These are phyloP conservation scores for Corydoras sp. DNA, from an alignment of 2,113 vertebrate genomes.

Conservation along the genomic window DNA sequence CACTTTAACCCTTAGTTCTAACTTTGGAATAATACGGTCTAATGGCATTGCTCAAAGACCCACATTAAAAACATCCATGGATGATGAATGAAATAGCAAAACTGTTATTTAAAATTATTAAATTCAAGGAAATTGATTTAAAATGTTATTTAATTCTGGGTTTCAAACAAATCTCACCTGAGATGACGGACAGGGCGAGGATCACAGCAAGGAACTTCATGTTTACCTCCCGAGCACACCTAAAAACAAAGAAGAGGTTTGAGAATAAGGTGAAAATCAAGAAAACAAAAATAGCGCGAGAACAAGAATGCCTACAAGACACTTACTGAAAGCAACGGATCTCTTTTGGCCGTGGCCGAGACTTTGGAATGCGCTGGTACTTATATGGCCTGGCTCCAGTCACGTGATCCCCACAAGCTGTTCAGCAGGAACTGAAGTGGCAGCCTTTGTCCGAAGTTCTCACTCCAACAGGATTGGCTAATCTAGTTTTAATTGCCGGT, in stretches of 20 bases:
- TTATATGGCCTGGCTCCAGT: constrained; percentile 47
- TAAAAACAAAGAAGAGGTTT: constrained; percentile 37
- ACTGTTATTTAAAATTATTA: too few relatives aligned
- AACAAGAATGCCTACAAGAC: background rate
- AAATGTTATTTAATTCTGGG: too few relatives aligned
- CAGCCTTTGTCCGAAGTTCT: constrained; percentile 57
- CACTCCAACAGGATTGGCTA: constrained; percentile 29
- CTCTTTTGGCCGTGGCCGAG: background rate
- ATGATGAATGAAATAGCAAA: too few relatives aligned
- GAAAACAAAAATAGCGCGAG: background rate
- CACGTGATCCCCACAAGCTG: constrained; percentile 36
- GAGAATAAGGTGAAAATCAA: background rate
- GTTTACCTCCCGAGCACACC: constrained; percentile 44
- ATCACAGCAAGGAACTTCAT: constrained; percentile 60
- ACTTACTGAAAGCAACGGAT: background rate
- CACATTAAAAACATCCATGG: too few relatives aligned
- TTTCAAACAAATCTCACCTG: constrained; percentile 52
- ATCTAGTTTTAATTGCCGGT: constrained; percentile 59
- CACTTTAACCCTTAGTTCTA: too few relatives aligned
- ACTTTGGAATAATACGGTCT: too few relatives aligned
- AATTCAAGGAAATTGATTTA: too few relatives aligned
- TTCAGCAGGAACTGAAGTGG: constrained; percentile 34
- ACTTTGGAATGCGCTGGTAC: constrained; percentile 34
- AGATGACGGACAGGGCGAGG: constrained; percentile 51
- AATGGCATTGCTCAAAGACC: too few relatives aligned